phyloP scores from a whole-genome alignment of 2,113 vertebrate species.

The Apodemus speciosus region DNA sequence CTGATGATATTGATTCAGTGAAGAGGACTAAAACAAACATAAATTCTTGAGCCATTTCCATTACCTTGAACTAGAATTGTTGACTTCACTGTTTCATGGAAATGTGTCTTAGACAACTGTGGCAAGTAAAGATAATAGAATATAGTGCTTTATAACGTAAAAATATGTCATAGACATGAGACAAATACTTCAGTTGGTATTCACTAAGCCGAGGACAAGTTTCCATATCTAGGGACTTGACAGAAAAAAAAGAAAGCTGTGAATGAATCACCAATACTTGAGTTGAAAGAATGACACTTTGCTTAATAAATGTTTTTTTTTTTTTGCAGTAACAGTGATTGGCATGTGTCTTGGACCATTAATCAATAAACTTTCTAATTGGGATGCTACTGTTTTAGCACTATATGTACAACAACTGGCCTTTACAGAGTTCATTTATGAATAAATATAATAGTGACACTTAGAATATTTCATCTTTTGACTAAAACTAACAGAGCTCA shows the following conservation, averaged over 20 bases:
- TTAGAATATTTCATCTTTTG: slow-evolving; percentile 29
- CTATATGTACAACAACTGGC: background rate
- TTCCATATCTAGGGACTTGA: background rate
- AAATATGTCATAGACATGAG: background rate
- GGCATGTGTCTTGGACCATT: background rate
- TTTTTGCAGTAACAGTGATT: background rate
- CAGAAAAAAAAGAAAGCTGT: background rate
- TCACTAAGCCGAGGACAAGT: background rate
- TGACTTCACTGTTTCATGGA: background rate
- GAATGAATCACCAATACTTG: background rate
- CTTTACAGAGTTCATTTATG: background rate
- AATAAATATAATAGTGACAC: background rate
- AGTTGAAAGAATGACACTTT: background rate
- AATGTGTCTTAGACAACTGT: background rate
- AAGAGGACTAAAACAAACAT: background rate
- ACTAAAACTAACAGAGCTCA: slow-evolving; percentile 4
- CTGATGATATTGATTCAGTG: slow-evolving; percentile 8
- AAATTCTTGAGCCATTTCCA: background rate
- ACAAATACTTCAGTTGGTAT: background rate
- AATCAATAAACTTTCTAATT: background rate
- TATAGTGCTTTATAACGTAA: background rate
- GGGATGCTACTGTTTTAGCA: background rate
- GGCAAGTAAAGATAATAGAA: slow-evolving; percentile 11
- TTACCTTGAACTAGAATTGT: background rate
- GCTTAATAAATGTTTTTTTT: slow-evolving; percentile 42